Percentiles rank a stretch among this genome's conserved stretches.
These are phyloP conservation scores for Lates japonicus DNA, from an alignment of 2,797 vertebrate genomes.

Conservation along the genomic window DNA sequence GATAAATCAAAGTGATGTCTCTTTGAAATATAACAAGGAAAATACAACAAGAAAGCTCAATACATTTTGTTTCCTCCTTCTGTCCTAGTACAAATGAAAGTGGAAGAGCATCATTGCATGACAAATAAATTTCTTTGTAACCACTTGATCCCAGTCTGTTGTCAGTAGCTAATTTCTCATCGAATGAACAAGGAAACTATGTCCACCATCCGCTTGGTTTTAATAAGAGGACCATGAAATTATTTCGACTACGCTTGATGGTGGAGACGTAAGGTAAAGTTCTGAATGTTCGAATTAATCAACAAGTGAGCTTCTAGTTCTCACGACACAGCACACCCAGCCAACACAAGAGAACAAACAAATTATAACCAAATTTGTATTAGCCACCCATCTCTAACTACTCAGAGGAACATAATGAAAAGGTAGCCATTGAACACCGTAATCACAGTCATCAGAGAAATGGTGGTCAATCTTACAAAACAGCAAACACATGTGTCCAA, in stretches of 20 bases:
- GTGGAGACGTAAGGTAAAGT: conserved; percentile 9
- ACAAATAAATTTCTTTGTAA: conserved; percentile 21
- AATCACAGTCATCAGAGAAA: conserved; percentile 56
- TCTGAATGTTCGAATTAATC: conserved; percentile 28
- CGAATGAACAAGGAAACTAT: no score
- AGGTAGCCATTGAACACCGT: conserved; percentile 30
- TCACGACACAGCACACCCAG: no score
- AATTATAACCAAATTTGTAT: conserved; percentile 56
- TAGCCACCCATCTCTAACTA: conserved; percentile 47
- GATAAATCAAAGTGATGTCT: conserved; percentile 5
- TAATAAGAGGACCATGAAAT: conserved; percentile 12
- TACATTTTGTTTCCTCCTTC: not conserved
- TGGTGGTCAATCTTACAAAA: conserved; percentile 53
- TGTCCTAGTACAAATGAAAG: not conserved
- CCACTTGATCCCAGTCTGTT: conserved; percentile 16
- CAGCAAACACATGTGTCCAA: conserved; percentile 72
- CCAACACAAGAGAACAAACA: conserved; percentile 46
- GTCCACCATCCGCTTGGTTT: conserved; percentile 20
- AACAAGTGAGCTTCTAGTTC: conserved; percentile 44
- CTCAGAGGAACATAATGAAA: conserved; percentile 51
- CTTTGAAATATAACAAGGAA: not conserved
- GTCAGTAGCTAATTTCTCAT: no score
- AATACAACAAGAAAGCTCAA: not conserved
- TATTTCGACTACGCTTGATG: conserved; percentile 42
- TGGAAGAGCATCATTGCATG: conserved; percentile 12